Base-by-base conservation (phyloP, 2,888 invertebrate species). In the Netelia melanura region DNA sequence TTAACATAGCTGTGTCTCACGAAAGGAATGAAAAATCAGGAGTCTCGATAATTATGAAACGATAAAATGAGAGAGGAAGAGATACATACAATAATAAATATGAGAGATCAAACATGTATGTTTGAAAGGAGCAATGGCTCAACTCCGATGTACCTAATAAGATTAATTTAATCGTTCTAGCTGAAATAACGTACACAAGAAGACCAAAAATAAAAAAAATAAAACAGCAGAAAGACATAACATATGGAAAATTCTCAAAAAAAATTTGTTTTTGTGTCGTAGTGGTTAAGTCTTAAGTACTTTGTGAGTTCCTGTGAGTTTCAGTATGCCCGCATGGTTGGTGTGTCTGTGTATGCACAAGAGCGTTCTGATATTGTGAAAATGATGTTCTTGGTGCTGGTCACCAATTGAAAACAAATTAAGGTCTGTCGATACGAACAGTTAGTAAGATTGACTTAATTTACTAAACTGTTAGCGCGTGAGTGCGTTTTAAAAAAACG, bases 381-480 rank as follows among this genome's bases (percentile, higher is more conserved):
- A 54, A 83, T 86, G 92, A 92, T 76, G 56, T 71, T 90, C 87
- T 92, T 93, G 93, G 92, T 93, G 93, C 93, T 93, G 93, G 93
- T 85, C 93, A 93, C 91, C 93, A 92, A 92, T 90, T 87, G 74
- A 89, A 90, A 87, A 80, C 83, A 89, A 91, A 86, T 85, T 92
- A 89, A 92, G 91, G 88, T 91, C 79, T 87, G 89, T 87, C 86
- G 90, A 90, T 90, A 90, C 82, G 86, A 89, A 89, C 90, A 91
- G 88, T 75, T 85, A 81, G 86, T 87, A 88, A 87, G 86, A 84
- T 72, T 86, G 81, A 87, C 64, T 72, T 86, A 74, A 83, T 74
- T 71, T 81, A 83, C 79, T 61, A 76, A 86, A 83, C 81, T 77
- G 77, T 70, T 78, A 79, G 84, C 83, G 86, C 76, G 84, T 81